Percentiles rank a stretch among this genome's conserved stretches.
Evolutionary conservation across 1,140 invertebrate species (phyloP).

Genomic region (Xylocopa sonorina): DNA sequence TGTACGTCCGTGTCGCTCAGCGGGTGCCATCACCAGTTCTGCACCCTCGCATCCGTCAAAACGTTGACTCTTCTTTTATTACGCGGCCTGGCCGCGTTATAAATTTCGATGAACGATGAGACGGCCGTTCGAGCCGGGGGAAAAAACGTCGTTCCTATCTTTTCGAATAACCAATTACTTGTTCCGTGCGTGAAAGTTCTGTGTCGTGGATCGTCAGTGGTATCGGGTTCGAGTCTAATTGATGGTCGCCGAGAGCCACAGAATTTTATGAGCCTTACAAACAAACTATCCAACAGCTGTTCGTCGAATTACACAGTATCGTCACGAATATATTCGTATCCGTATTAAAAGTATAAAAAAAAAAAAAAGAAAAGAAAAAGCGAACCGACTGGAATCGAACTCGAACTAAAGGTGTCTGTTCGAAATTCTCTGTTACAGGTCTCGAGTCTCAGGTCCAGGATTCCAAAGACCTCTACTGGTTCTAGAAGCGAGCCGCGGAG

Average conservation of each 20-base stretch:
- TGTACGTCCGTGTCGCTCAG: constrained; percentile 74
- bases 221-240: background rate
- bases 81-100: constrained; percentile 60
- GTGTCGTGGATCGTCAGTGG: background rate
- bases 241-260: background rate
- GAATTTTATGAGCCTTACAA: too few relatives aligned
- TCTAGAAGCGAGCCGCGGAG: constrained; percentile 66
- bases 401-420: background rate
- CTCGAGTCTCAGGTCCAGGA: constrained; percentile 75
- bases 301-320: too few relatives aligned
- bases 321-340: too few relatives aligned
- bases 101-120: constrained; percentile 62
- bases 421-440: constrained; percentile 65
- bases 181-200: constrained; percentile 28
- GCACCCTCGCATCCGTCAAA: constrained; percentile 78
- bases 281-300: too few relatives aligned
- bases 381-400: too few relatives aligned
- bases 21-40: constrained; percentile 78
- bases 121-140: constrained; percentile 6
- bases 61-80: constrained; percentile 68
- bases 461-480: constrained; percentile 76
- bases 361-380: too few relatives aligned
- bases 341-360: too few relatives aligned
- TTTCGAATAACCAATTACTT: constrained; percentile 43
- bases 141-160: constrained; percentile 40